Base-by-base conservation (phyloP, 1,140 invertebrate genomes). In the Dinoponera quadriceps region DNA sequence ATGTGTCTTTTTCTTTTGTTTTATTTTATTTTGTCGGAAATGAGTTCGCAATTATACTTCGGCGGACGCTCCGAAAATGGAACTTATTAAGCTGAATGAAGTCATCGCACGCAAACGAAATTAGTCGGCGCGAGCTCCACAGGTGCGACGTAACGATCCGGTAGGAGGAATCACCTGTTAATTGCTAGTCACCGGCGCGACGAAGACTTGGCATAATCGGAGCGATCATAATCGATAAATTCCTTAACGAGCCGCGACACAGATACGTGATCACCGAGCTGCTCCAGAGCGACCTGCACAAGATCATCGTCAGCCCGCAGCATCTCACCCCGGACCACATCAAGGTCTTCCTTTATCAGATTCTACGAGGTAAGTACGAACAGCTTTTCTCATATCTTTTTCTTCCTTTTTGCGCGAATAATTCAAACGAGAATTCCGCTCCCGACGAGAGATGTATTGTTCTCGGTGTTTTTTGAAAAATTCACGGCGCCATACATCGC, bases 341-440 rank as follows among this genome's bases (percentile, higher is more conserved):
- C 94, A 99, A 99, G 97, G 98, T 99, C 94, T 99, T 99, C 96
- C 97, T 99, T 85, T 99, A 99, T 95, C 99, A 99, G 96, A 99
- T 99, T 94, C 96, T 99, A 90, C 96, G 99, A 96, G 99, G 98
- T 98, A 93, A 96, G 96, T 95, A 85, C 44, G 38, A 73, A 16
- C 9, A 20, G 13, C 4, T 38, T 38, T 33, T 65, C 11, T 81
- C 62, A 25, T 14, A 2, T 72, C 54, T 62, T 74, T 51, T 82
- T 62, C n/a, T 62, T 62, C 62, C 38, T 82, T 62, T 16, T 62
- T 49, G 13, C 44, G 25, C 29, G 29, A 38, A 72, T 14, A 22
- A 75, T 49, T 25, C 62, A 27, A 27, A 48, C 13, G 18, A n/a
- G n/a, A 59, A 33, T 38, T 60, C 20, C 38, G 59, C 27, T 25